A percentile compares a stretch with the other conserved stretches of the same genome.
Evolutionary conservation across 2,797 vertebrate species (phyloP).

Genomic region (Microctenopoma lineatum): DNA sequence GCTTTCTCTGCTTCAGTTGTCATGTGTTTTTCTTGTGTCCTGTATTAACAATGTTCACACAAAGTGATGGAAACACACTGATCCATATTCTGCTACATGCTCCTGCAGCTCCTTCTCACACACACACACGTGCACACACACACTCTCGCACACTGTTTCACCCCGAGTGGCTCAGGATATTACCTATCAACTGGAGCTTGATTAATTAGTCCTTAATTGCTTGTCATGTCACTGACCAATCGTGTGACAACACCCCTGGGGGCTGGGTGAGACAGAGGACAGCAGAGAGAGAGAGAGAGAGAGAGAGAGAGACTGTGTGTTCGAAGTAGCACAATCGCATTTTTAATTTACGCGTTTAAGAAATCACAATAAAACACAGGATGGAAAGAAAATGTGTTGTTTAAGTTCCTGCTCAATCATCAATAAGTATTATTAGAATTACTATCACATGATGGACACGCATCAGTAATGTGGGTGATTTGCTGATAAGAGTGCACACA

Average conservation of each 20-base stretch:
- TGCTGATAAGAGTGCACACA: too few species aligned
- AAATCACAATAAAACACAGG: neutral
- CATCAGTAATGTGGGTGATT: too few species aligned
- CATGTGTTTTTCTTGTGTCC: too few species aligned
- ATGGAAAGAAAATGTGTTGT: neutral
- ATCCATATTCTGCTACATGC: too few species aligned
- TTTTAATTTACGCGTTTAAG: neutral
- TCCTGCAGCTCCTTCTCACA: neutral
- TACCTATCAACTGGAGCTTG: conserved; percentile 77
- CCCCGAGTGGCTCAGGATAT: conserved; percentile 70
- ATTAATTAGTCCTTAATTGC: conserved; percentile 80
- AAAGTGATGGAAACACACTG: too few species aligned
- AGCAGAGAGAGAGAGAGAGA: conserved; percentile 27
- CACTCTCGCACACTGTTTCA: conserved; percentile 38
- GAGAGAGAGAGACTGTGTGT: conserved; percentile 1
- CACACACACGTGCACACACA: conserved; percentile 23
- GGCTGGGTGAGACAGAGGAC: conserved; percentile 65
- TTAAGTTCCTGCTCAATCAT: too few species aligned
- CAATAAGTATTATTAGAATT: too few species aligned
- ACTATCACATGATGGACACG: too few species aligned
- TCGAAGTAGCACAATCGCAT: neutral
- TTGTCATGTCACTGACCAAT: conserved; percentile 76
- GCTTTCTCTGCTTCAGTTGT: too few species aligned
- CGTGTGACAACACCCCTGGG: conserved; percentile 60
- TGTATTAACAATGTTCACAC: too few species aligned